Evolutionary conservation across 2,888 invertebrate species (phyloP), one percentile per base, ranked within the genome.

Genomic region (Sepioteuthis lessoniana): DNA sequence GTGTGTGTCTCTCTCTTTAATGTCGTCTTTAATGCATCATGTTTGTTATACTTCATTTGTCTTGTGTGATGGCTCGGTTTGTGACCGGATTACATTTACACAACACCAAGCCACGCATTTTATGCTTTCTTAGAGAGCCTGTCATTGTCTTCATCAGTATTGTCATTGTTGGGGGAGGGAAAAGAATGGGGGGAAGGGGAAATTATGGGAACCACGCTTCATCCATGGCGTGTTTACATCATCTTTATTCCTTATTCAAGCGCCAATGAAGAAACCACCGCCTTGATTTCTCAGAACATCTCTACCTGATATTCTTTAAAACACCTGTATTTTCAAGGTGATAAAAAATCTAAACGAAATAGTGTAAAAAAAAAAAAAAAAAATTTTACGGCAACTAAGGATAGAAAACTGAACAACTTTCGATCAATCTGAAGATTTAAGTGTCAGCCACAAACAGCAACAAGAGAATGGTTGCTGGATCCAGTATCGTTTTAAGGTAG

Each of bases 111-210:
- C 76, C n/a, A 76, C 47, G 46, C 92, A 92, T 92, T 92, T 92
- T 92, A 92, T 37, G 92, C 92, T 92, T 47, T 92, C 47, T 46
- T 92, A 46, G 92, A 92, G 47, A 47, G 92, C 76, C n/a, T 76
- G 76, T 76, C 76, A 76, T 76, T 35, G n/a, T 76, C 76, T 76
- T 76, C 76, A 76, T 76, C 76, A 76, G 76, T 76, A 76, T 76
- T 76, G 76, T 76, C n/a, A 76, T 76, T 76, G n/a, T 76, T 76
- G 76, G 76, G 76, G 35, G 76, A 13, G 76, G 76, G n/a, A 35
- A 76, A 76, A 28, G 10, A 76, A 4, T 28, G 76, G 76, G 76
- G 28, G 76, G 8, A 76, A 4, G 76, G 76, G 76, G 76, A 35
- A 4, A 35, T 76, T 76, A n/a, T 76, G 76, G 76, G 76, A 76